Base-by-base conservation (phyloP, 2,113 vertebrate genomes). In the Carassius gibelio region DNA sequence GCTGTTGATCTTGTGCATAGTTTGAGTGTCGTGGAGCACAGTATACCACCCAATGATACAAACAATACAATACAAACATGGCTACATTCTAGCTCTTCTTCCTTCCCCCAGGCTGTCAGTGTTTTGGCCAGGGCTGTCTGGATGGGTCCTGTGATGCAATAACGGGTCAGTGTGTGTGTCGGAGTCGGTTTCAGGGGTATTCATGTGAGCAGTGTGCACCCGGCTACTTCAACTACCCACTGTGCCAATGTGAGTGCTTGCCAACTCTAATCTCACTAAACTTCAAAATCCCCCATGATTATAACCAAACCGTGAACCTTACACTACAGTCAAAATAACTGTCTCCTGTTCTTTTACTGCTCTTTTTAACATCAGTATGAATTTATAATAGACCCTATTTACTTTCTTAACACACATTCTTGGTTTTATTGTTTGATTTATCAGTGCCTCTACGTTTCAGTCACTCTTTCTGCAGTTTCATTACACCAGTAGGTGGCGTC, bases 181-280 rank as follows among this genome's bases (percentile, higher is more conserved):
- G 95, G 2, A 86, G 21, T 0, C 97, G 98, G 84, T 99, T 98
- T 88, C 93, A 96, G 82, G 97, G 98, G 11, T 91, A 93, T 5
- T 71, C 85, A 0, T 99, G 98, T 14, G 90, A 97, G 72, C 94
- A 89, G 82, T 99, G 98, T 7, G 94, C 95, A 8, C 93, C 96
- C 0, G 96, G 96, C 50, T 99, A 97, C 93, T 98, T 97, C 94
- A 96, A 84, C 94, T 98, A 97, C 90, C 98, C 98, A 0, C 95
- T 97, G 57, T 99, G 98, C 91, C 97, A 97, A 82, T 0, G 98
- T 99, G 93, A 93, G 98, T 94, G 7, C 19, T 42, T 75, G 38
- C 75, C 62, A 64, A 85, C 36, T 82, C 69, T 81, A 76, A 55
- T 80, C 34, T 19, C 26, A 3, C 75, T 81, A 9, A 80, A 62